These are phyloP conservation scores for Dioctria linearis DNA, from an alignment of 2,888 invertebrate species.

Conservation along the genomic window DNA sequence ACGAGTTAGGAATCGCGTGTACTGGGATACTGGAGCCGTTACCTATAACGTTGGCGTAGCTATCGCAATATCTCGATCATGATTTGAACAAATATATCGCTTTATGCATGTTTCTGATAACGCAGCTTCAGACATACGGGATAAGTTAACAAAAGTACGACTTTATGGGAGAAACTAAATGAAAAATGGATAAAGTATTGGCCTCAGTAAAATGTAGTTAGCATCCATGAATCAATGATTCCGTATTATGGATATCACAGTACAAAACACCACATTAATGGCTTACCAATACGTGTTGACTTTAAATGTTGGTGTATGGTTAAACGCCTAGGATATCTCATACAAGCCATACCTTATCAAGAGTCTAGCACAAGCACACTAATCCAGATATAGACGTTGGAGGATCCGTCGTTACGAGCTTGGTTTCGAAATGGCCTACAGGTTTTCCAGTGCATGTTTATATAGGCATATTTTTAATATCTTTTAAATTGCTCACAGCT, in stretches of 20 bases:
- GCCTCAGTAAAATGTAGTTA: too few species aligned
- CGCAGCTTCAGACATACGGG: background rate
- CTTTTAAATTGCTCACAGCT: background rate
- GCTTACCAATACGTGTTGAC: background rate
- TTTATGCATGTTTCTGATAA: background rate
- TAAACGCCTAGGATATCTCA: constrained; percentile 42
- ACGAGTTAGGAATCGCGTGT: background rate
- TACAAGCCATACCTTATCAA: constrained; percentile 37
- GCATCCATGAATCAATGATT: too few species aligned
- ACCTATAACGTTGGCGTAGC: background rate
- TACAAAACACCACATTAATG: constrained; percentile 32
- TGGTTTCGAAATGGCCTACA: constrained; percentile 39
- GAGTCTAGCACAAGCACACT: constrained; percentile 44
- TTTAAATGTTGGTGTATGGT: constrained; percentile 28
- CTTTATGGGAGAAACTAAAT: too few species aligned
- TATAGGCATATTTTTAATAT: background rate
- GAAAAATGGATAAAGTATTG: too few species aligned
- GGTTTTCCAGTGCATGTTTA: constrained; percentile 15
- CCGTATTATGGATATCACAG: background rate
- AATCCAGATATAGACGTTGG: constrained; percentile 26
- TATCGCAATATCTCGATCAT: background rate
- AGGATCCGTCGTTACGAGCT: constrained; percentile 42
- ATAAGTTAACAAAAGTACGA: too few species aligned
- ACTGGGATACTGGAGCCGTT: background rate
- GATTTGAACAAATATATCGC: background rate